These are phyloP conservation scores for Oryctolagus cuniculus DNA, from an alignment of 2,113 vertebrate genomes.

Conservation along the genomic window mOryCun1.1 NC_091435.1:105318001-105318500, in stretches of 20 bases:
- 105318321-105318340: too few relatives aligned
- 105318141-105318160: not conserved
- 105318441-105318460: too few relatives aligned
- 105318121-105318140: not conserved
- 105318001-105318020: not conserved
- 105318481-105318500: too few relatives aligned
- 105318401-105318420: too few relatives aligned
- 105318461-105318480: too few relatives aligned
- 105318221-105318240: not conserved
- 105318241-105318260: constrained; percentile 20
- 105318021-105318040: not conserved
- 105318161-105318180: not conserved
- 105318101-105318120: not conserved
- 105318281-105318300: too few relatives aligned
- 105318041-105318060: not conserved
- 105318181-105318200: not conserved
- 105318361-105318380: too few relatives aligned
- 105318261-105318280: not conserved
- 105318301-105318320: too few relatives aligned
- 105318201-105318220: not conserved
- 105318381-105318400: too few relatives aligned
- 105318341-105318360: too few relatives aligned
- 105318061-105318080: constrained; percentile 5
- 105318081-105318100: constrained; percentile 8
- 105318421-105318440: too few relatives aligned